Evolutionary conservation across 2,888 invertebrate species (phyloP), one percentile per base, ranked within the genome.

Genomic region (Dasypolia templi): DNA sequence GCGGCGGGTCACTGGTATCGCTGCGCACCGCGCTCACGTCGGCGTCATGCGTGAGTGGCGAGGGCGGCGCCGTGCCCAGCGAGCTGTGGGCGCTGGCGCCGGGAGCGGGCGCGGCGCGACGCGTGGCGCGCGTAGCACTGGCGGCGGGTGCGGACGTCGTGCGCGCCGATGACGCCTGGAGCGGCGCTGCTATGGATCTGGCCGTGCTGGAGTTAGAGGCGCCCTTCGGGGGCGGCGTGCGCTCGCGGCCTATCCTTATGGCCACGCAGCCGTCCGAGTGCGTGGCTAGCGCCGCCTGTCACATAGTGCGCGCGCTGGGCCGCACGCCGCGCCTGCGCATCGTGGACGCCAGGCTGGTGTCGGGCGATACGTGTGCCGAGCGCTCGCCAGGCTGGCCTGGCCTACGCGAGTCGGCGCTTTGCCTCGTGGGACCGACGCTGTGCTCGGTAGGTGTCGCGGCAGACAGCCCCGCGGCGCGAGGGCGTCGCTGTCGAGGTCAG

Each of bases 131-230:
- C 62, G 72, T 82, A 56, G 84, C 82, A 58, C 77, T 85, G 69
- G 83, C 87, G 61, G 76, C 73, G n/a, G 83, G 83, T 74, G 79
- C 82, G 44, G 79, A 73, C 12, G 63, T 69, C 55, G 68, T 67
- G 59, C 65, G 67, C 76, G 44, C 66, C 65, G 63, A 39, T 67
- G 75, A 77, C 78, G 74, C 76, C 62, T 72, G 68, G 65, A 46
- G 53, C 63, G 82, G 81, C 73, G 85, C 77, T 67, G 87, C 76
- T 73, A 69, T 76, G 73, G 93, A 92, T 86, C 82, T 93, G 76
- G 94, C 94, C 49, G 86, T 94, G 86, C 89, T 93, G 71, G 93
- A 94, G 90, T 86, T 95, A 87, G 93, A 91, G 86, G 80, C 81
- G 82, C 90, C 94, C 51, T 92, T 93, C 86, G 92, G 88, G 22